Percentiles rank a stretch among this genome's conserved stretches.
Conservation (phyloP, 2,888 invertebrate genomes). For the Papilio protenor region DNA sequence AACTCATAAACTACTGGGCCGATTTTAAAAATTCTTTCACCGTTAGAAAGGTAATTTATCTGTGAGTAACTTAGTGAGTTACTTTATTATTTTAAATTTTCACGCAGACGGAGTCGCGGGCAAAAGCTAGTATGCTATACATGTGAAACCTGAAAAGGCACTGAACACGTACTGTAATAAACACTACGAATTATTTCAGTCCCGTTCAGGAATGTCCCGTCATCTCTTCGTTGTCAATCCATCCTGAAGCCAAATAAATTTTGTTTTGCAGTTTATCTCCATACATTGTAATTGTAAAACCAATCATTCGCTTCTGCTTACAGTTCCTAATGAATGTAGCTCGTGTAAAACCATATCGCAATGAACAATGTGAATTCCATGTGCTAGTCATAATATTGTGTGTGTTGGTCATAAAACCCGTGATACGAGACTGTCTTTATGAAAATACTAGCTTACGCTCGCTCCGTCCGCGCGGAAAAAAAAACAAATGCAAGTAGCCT, state of each 20-base stretch:
- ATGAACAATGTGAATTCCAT: slow-evolving; percentile 14
- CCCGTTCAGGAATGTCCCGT: not conserved
- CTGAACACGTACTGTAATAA: not conserved
- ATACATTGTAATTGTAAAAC: not conserved
- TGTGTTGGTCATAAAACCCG: not conserved
- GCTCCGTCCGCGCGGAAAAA: too few species aligned
- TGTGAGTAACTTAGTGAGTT: too few species aligned
- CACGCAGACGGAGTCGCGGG: too few species aligned
- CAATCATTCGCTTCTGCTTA: not conserved
- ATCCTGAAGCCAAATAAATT: not conserved
- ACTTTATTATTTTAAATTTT: too few species aligned
- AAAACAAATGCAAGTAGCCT: too few species aligned
- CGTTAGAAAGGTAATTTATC: too few species aligned
- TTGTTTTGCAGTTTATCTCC: not conserved
- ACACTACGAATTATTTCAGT: not conserved
- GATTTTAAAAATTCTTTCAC: too few species aligned
- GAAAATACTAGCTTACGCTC: too few species aligned
- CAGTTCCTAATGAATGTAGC: not conserved
- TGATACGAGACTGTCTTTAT: not conserved
- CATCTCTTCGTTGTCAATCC: not conserved
- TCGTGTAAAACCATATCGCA: not conserved
- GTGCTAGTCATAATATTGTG: not conserved
- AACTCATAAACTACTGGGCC: too few species aligned
- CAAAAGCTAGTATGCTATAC: not conserved
- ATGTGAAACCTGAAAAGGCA: not conserved